Evolutionary conservation across 2,113 vertebrate species (phyloP).

Genomic region (Cercocebus atys): DNA sequence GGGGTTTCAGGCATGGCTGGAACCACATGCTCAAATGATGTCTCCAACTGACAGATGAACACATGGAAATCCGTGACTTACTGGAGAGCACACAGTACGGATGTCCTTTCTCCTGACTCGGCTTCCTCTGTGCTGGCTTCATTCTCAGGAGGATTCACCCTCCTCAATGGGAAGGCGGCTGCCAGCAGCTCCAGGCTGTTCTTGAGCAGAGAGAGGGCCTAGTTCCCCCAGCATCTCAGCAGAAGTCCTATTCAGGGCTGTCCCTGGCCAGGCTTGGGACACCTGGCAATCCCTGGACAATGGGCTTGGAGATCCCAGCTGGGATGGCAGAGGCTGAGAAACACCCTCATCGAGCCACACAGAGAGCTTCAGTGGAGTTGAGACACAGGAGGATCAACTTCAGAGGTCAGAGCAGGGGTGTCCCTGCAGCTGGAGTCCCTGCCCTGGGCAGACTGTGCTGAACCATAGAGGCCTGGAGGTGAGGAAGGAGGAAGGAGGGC

Average conservation of each 20-base stretch:
- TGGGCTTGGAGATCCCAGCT: background rate
- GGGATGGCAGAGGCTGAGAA: background rate
- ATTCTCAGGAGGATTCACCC: background rate
- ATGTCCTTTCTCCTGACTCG: background rate
- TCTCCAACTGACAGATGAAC: background rate
- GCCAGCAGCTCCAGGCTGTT: background rate
- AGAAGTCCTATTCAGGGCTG: background rate
- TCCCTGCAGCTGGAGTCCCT: background rate
- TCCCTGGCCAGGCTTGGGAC: background rate
- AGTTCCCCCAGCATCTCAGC: background rate
- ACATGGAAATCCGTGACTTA: background rate
- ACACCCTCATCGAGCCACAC: too few species aligned
- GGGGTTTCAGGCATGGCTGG: background rate
- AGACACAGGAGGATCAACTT: background rate
- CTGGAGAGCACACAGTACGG: background rate
- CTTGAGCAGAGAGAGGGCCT: background rate
- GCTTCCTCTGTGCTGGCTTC: background rate
- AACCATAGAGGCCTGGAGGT: background rate
- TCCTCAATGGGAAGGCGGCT: background rate
- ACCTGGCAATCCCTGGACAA: background rate
- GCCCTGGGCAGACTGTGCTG: background rate
- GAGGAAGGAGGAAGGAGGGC: background rate
- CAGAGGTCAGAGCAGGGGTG: background rate
- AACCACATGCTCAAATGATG: background rate
- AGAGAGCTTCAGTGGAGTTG: background rate